These are phyloP conservation scores for Vimba vimba DNA, from an alignment of 2,113 vertebrate genomes.

Conservation along the genomic window DNA sequence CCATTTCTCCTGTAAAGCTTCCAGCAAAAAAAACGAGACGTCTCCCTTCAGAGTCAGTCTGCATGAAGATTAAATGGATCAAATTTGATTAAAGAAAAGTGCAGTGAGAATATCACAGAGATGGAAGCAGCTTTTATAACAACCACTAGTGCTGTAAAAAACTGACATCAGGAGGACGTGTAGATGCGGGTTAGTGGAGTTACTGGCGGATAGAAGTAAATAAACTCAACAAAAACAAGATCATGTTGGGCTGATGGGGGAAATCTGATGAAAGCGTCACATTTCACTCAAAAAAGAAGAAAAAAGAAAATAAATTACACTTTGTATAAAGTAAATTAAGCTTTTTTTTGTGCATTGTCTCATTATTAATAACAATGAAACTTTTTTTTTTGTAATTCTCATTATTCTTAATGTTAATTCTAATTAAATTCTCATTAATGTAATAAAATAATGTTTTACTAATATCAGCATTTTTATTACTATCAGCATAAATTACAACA, in stretches of 20 bases:
- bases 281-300: background rate
- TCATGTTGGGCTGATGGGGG: background rate
- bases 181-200: background rate
- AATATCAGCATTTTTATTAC: background rate
- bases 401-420: background rate
- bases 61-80: constrained; percentile 47
- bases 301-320: background rate
- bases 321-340: background rate
- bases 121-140: background rate
- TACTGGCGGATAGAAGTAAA: background rate
- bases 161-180: background rate
- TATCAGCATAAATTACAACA: background rate
- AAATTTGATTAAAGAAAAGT: constrained; percentile 44
- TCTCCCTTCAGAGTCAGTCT: constrained; percentile 11
- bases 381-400: background rate
- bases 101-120: constrained; percentile 12
- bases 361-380: background rate
- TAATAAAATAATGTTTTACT: background rate
- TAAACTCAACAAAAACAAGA: background rate
- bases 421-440: background rate
- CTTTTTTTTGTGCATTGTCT: background rate
- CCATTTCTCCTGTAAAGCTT: constrained; percentile 24
- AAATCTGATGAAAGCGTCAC: background rate
- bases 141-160: background rate
- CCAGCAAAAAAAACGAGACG: constrained; percentile 22